Evolutionary conservation across 1,140 invertebrate genomes (phyloP).

Genomic region (Danaus melanippus): DNA sequence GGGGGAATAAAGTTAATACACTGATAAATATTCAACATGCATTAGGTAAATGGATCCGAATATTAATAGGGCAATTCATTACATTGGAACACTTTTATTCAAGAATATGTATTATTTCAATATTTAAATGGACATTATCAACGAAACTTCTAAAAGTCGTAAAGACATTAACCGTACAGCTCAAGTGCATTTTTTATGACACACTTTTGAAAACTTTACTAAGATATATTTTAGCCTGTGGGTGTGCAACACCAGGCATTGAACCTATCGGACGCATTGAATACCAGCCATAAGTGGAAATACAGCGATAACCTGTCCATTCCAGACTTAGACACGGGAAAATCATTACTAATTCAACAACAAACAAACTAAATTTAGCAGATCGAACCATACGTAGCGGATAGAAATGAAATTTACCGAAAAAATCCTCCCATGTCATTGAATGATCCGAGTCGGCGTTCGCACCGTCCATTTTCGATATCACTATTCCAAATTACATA

Average conservation of each 20-base stretch:
- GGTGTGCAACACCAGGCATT: slow-evolving; percentile 28
- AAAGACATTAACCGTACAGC: too few species aligned
- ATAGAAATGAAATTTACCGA: slow-evolving; percentile 49
- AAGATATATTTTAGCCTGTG: slow-evolving; percentile 13
- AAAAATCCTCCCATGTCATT: slow-evolving; percentile 72
- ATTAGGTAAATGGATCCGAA: too few species aligned
- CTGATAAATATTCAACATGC: too few species aligned
- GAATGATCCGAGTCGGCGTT: slow-evolving; percentile 71
- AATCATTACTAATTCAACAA: slow-evolving; percentile 19
- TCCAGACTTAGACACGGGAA: slow-evolving; percentile 35
- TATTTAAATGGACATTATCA: too few species aligned
- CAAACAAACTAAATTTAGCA: too few species aligned
- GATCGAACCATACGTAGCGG: background rate
- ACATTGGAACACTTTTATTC: too few species aligned
- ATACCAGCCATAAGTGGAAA: slow-evolving; percentile 48
- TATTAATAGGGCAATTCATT: too few species aligned
- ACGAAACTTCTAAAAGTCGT: too few species aligned
- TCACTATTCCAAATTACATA: slow-evolving; percentile 34
- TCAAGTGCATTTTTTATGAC: too few species aligned
- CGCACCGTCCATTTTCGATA: slow-evolving; percentile 60
- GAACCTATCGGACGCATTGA: slow-evolving; percentile 31
- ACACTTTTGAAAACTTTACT: too few species aligned
- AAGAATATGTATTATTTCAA: too few species aligned
- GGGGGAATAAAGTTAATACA: too few species aligned
- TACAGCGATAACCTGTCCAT: slow-evolving; percentile 45